phyloP scores from a whole-genome alignment of 1,140 invertebrate species.

The Drosophila kohkoa region DNA sequence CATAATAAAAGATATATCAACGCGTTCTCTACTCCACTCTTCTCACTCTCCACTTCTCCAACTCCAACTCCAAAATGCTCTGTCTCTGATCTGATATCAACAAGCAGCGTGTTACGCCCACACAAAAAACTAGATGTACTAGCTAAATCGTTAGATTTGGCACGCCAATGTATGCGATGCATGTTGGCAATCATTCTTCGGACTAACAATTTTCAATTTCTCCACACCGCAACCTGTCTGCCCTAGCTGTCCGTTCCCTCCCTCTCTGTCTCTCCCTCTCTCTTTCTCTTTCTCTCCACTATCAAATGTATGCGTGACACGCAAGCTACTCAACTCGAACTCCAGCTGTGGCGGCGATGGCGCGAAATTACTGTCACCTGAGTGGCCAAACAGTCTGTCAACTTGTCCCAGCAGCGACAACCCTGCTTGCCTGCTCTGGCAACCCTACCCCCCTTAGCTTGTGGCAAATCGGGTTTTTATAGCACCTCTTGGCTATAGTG shows the following conservation, averaged over 20 bases:
- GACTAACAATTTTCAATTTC: conserved; percentile 69
- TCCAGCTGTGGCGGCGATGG: conserved; percentile 26
- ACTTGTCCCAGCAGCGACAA: not conserved
- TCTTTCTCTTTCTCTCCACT: not conserved
- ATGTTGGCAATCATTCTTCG: conserved; percentile 73
- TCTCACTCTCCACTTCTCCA: not conserved
- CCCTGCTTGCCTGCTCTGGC: not conserved
- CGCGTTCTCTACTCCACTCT: conserved; percentile 16
- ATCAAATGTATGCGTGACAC: conserved; percentile 62
- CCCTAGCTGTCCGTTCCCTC: not conserved
- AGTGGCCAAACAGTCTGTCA: conserved; percentile 41
- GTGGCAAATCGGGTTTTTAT: conserved; percentile 8
- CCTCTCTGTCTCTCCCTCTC: not conserved
- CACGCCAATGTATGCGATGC: conserved; percentile 69
- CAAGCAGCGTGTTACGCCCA: conserved; percentile 46
- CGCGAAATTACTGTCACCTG: conserved; percentile 58
- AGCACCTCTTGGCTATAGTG: conserved; percentile 2
- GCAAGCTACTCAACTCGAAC: conserved; percentile 35
- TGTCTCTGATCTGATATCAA: conserved; percentile 39
- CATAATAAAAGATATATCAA: conserved; percentile 81
- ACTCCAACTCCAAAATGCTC: conserved; percentile 14
- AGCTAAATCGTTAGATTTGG: conserved; percentile 65
- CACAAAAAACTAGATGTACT: conserved; percentile 37
- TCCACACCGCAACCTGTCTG: conserved; percentile 7
- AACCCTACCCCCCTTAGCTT: not conserved